Evolutionary conservation across 2,888 invertebrate genomes (phyloP).

Genomic region (Amaurobius ferox): DNA sequence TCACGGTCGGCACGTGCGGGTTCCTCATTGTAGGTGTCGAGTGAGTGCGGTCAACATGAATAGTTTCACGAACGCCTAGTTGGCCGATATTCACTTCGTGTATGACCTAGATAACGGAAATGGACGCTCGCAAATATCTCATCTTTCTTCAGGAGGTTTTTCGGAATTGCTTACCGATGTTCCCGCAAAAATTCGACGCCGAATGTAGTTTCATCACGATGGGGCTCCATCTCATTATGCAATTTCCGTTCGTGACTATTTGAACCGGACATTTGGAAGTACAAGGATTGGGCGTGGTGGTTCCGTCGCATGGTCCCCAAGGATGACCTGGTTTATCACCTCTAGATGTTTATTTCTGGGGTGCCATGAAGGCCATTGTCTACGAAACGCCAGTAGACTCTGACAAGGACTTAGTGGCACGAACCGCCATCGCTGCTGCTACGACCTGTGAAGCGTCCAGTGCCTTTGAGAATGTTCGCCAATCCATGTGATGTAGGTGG

Average conservation of each 20-base stretch:
- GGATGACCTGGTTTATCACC: background rate
- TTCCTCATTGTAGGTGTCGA: background rate
- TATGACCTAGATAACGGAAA: slow-evolving; percentile 2
- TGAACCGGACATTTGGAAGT: background rate
- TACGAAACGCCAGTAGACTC: background rate
- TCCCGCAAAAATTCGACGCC: background rate
- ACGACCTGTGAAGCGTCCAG: no score
- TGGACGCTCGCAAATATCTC: background rate
- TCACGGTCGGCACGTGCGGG: no score
- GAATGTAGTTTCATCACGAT: no score
- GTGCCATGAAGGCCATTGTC: no score
- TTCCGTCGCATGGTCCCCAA: background rate
- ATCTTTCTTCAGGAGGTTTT: slow-evolving; percentile 19
- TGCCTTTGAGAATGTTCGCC: background rate
- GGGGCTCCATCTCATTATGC: background rate
- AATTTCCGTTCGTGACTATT: slow-evolving; percentile 13
- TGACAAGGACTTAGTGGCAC: background rate
- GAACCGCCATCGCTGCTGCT: background rate
- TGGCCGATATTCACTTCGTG: no score
- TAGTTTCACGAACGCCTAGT: no score
- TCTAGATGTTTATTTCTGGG: background rate
- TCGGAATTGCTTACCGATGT: background rate
- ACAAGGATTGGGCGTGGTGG: background rate
- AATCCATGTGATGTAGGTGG: background rate
- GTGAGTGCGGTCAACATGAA: no score